Evolutionary conservation across 1,140 invertebrate genomes (phyloP), one percentile per base, ranked within the genome.

Genomic region (Scaptomyza montana): DNA sequence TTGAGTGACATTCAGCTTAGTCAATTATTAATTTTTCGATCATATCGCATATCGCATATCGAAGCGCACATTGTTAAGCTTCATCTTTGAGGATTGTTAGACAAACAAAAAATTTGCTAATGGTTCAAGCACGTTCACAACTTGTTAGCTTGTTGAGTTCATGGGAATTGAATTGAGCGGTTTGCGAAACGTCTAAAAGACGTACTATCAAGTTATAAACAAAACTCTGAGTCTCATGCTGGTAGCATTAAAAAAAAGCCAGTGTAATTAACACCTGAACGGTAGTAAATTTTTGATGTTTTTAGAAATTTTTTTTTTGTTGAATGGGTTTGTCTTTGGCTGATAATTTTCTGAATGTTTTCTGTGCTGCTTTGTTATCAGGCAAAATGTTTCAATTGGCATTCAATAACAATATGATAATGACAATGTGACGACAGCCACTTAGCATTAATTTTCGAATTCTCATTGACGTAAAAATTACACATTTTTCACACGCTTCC

Each of bases 101-200:
- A 25, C 21, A 25, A 25, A 25, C 21, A 25, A 25, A 25, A 25
- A 33, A 5, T 36, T 30, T 53, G 68, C 68, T 71, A 71, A 66
- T 71, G 45, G 25, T 51, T 66, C 36, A 59, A 41, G 54, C 62
- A 71, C 68, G 62, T 57, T 71, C 39, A 25, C 39, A 25, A 12
- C 13, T 59, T 65, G n/a, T 46, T 71, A 53, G 57, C 19, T 59
- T 16, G 30, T 65, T 19, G 45, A 36, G 68, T 71, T 66, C 68
- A 71, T 71, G 62, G 62, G 51, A 65, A 65, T 21, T 30, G 33
- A 36, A 7, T 33, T 41, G 64, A 59, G 33, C 46, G 5, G 28
- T 45, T 33, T 3, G 50, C 33, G 51, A 70, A 55, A 50, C 61
- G 10, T 41, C 19, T 62, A 36, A 2, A 61, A 33, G 61, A 63